Evolutionary conservation across 2,113 vertebrate genomes (phyloP).

Genomic region (Sialia sialis): DNA sequence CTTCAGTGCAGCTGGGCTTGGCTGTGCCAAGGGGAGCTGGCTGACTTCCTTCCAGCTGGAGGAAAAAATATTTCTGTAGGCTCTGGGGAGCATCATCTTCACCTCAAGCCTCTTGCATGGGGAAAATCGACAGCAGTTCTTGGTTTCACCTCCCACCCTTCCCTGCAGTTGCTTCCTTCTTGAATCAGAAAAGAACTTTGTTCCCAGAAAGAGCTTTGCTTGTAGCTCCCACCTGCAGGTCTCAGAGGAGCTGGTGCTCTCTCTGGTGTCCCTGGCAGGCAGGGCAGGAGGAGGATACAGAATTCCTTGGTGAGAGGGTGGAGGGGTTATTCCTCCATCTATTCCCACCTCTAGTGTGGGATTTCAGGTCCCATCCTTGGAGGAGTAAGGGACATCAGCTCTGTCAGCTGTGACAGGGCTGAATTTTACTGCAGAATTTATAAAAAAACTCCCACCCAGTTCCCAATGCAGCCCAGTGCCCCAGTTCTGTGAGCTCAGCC

Average conservation of each 20-base stretch:
- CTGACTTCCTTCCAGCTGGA: background rate
- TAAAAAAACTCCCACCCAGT: background rate
- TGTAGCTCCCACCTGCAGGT: background rate
- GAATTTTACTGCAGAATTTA: background rate
- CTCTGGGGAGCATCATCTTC: slow-evolving; percentile 11
- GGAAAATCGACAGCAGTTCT: background rate
- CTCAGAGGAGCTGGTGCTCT: background rate
- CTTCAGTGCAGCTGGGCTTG: background rate
- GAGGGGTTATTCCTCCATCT: background rate
- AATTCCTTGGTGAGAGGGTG: background rate
- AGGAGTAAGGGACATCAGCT: background rate
- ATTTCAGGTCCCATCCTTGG: background rate
- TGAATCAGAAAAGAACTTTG: slow-evolving; percentile 17
- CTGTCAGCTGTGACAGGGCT: background rate
- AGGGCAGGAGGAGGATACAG: background rate
- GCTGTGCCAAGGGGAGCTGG: background rate
- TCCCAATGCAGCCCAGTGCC: background rate
- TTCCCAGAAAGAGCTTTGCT: slow-evolving; percentile 40
- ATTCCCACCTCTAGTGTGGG: background rate
- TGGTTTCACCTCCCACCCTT: slow-evolving; percentile 51
- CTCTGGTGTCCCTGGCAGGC: background rate
- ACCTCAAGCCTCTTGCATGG: background rate
- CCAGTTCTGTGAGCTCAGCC: background rate
- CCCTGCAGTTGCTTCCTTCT: background rate
- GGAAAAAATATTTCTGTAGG: background rate